phyloP scores from a whole-genome alignment of 2,113 vertebrate species.

The Sylvia atricapilla region DNA sequence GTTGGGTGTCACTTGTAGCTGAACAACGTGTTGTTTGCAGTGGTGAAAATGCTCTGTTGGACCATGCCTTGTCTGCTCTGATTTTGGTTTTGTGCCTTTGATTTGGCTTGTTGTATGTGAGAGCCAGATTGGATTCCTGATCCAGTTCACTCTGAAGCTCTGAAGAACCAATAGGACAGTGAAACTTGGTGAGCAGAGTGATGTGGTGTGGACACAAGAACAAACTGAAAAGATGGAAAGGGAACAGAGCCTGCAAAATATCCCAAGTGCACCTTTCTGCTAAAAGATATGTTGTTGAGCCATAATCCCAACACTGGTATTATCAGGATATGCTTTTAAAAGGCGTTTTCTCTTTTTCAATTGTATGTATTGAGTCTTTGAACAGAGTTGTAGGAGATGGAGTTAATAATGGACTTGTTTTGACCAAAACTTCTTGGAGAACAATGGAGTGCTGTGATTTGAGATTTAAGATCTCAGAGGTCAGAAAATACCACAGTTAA shows the following conservation, averaged over 20 bases:
- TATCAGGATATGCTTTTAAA: neutral
- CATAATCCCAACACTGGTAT: neutral
- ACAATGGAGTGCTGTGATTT: neutral
- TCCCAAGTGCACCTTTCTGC: neutral
- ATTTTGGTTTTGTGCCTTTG: neutral
- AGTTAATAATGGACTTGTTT: neutral
- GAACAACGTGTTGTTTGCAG: neutral
- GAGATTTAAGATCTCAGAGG: neutral
- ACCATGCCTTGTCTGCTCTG: neutral
- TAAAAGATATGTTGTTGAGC: rapidly evolving
- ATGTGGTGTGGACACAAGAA: rapidly evolving
- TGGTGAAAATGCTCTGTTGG: neutral
- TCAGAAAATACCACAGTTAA: constrained; percentile 7
- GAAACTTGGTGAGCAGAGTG: neutral
- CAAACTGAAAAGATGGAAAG: neutral
- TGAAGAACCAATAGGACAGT: neutral
- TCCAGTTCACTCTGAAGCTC: neutral
- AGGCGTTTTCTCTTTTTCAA: neutral
- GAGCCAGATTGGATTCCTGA: neutral
- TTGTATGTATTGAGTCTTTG: neutral
- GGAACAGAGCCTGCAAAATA: neutral
- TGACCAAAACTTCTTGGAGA: neutral
- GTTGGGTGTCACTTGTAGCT: neutral
- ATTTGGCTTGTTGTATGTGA: neutral
- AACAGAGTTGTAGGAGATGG: neutral